Percentiles rank a stretch among this genome's conserved stretches.
Conservation (phyloP, 2,888 invertebrate species). For the Plutella xylostella region DNA sequence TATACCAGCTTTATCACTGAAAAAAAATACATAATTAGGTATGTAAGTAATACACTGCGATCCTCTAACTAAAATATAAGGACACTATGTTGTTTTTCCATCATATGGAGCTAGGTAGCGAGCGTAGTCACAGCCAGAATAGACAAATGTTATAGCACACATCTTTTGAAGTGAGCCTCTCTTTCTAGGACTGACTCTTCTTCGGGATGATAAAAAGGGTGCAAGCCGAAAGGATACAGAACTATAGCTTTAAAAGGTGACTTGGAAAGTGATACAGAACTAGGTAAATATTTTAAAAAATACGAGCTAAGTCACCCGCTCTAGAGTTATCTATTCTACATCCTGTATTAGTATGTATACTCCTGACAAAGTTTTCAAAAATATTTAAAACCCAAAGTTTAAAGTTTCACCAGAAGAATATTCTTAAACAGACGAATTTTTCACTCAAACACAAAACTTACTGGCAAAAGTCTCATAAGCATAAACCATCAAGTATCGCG, state of each 20-base stretch:
- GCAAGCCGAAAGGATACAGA: too few relatives aligned
- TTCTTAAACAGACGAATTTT: too few relatives aligned
- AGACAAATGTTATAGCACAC: not conserved
- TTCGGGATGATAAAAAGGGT: too few relatives aligned
- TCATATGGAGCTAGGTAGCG: not conserved
- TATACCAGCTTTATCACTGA: conserved; percentile 30
- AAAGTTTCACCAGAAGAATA: not conserved
- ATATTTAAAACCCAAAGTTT: too few relatives aligned
- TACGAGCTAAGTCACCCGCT: not conserved
- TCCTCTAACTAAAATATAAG: not conserved
- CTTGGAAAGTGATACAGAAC: too few relatives aligned
- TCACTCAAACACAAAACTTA: conserved; percentile 17
- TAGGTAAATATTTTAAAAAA: too few relatives aligned
- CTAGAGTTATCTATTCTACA: too few relatives aligned
- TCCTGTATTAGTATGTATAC: too few relatives aligned
- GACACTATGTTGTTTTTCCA: not conserved
- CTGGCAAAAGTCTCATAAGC: conserved; percentile 21
- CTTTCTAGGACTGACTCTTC: too few relatives aligned
- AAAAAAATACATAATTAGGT: conserved; percentile 15
- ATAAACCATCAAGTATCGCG: conserved; percentile 22
- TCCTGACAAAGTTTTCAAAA: not conserved
- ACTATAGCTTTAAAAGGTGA: too few relatives aligned
- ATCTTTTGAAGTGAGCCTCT: too few relatives aligned
- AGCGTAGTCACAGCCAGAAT: not conserved
- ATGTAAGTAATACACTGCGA: not conserved